Conservation (phyloP, 92 coral and sea anemone species). For the Porites divaricata region DNA sequence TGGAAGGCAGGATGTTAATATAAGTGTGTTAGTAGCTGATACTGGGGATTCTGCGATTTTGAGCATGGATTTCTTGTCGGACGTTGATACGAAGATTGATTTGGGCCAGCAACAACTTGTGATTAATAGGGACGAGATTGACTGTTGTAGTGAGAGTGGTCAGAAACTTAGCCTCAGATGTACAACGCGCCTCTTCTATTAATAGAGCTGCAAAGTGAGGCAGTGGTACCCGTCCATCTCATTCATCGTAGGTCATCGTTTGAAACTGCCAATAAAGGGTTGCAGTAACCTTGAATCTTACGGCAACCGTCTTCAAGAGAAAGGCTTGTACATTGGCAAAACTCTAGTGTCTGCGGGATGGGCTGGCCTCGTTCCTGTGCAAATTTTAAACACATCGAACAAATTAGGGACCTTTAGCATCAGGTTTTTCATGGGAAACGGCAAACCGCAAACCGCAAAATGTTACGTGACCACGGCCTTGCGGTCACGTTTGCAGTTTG, state of each 20-base stretch:
- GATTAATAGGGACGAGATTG: constrained; percentile 20
- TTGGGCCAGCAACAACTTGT: too few species aligned
- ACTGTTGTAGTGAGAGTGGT: constrained; percentile 26
- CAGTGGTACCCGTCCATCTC: constrained; percentile 34
- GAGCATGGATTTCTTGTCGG: constrained; percentile 51
- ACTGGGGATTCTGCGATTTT: constrained; percentile 47
- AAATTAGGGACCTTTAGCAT: too few species aligned
- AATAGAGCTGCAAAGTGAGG: constrained; percentile 49
- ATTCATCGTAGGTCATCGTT: not conserved
- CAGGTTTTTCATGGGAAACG: too few species aligned
- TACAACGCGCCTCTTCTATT: constrained; percentile 31
- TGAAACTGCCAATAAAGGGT: constrained; percentile 3
- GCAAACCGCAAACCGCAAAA: too few species aligned
- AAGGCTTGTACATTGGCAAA: too few species aligned
- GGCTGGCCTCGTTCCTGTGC: too few species aligned
- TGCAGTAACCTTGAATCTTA: too few species aligned
- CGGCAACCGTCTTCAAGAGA: too few species aligned
- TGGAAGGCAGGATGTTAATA: constrained; percentile 45
- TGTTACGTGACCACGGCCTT: too few species aligned
- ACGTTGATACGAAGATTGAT: constrained; percentile 37
- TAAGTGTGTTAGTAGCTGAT: constrained; percentile 57
- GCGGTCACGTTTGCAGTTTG: too few species aligned
- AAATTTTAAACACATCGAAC: too few species aligned
- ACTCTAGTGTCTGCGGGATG: too few species aligned
- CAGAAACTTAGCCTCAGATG: constrained; percentile 48